Base-by-base conservation (phyloP, 2,888 invertebrate species). In the Habrosyne pyritoides region DNA sequence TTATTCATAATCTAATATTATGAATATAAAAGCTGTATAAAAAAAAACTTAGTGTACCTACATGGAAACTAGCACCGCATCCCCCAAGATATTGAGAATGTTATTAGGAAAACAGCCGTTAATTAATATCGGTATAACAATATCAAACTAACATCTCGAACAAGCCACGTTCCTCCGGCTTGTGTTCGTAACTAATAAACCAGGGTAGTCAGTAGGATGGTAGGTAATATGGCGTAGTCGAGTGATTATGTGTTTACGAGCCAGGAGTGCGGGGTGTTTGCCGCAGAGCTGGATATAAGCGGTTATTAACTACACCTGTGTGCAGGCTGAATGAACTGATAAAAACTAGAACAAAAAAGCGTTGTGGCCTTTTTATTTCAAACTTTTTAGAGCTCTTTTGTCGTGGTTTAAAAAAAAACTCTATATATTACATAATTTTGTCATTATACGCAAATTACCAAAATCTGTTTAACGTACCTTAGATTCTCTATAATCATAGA, bases 231-330 rank as follows among this genome's bases (percentile, higher is more conserved):
- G 42, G 18, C n/a, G 18, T 42, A n/a, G 42, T 48, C 52, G 18
- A 53, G 53, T 60, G 67, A 64, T 64, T 49, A 67, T 60, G 58
- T 57, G 58, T 64, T 66, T 55, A 67, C 48, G 56, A 59, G 55
- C 36, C 14, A 6, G 54, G 21, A 26, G 52, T 52, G 30, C 24
- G 56, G 52, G 52, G 57, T 49, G 55, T 61, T 55, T 61, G 55
- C 36, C 49, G 49, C 54, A 53, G 63, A 53, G 56, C 53, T 47
- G 56, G 42, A 47, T 58, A 47, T 33, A 22, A 47, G 54, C 56
- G 14, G 48, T 63, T 64, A 64, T 63, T 59, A 56, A 59, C 54
- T 55, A 42, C 53, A 42, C 22, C 50, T 33, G 48, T 33, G 48
- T 47, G 50, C 55, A 54, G 42, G 21, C 10, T 51, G 46, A 56